phyloP scores from a whole-genome alignment of 2,888 invertebrate species.

The Dyspetes luteomarginatus region DNA sequence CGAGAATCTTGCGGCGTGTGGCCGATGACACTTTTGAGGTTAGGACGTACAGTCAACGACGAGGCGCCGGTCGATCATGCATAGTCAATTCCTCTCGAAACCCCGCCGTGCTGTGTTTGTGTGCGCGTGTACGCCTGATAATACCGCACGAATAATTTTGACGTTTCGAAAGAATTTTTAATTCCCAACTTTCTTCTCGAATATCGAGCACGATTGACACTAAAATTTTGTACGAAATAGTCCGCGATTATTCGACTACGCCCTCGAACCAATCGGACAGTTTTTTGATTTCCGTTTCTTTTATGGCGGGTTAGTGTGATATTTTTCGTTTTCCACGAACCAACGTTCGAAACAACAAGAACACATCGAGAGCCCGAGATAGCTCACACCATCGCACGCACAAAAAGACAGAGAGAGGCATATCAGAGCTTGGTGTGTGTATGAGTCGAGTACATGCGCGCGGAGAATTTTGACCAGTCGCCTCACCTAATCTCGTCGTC shows the following conservation, averaged over 20 bases:
- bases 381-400: not conserved
- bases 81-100: not conserved
- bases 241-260: slow-evolving; percentile 27
- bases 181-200: not conserved
- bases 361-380: slow-evolving; percentile 28
- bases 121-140: too few species aligned
- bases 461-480: slow-evolving; percentile 43
- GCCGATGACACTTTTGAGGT: slow-evolving; percentile 47
- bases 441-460: slow-evolving; percentile 14
- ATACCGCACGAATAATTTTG: slow-evolving; percentile 1
- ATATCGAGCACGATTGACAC: not conserved
- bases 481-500: slow-evolving; percentile 37
- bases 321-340: slow-evolving; percentile 22
- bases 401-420: slow-evolving; percentile 17
- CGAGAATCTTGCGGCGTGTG: not conserved
- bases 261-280: slow-evolving; percentile 12
- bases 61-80: slow-evolving; percentile 27
- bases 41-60: slow-evolving; percentile 24
- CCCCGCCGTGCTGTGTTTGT: too few species aligned
- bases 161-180: not conserved
- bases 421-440: not conserved
- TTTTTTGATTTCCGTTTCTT: slow-evolving; percentile 5
- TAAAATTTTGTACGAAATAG: slow-evolving; percentile 4
- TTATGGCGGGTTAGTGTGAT: slow-evolving; percentile 37
- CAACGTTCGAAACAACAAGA: slow-evolving; percentile 27